Percentiles rank a stretch among this genome's conserved stretches.
Evolutionary conservation across 2,888 invertebrate species (phyloP).

Genomic region (Pasiphila rectangulata): DNA sequence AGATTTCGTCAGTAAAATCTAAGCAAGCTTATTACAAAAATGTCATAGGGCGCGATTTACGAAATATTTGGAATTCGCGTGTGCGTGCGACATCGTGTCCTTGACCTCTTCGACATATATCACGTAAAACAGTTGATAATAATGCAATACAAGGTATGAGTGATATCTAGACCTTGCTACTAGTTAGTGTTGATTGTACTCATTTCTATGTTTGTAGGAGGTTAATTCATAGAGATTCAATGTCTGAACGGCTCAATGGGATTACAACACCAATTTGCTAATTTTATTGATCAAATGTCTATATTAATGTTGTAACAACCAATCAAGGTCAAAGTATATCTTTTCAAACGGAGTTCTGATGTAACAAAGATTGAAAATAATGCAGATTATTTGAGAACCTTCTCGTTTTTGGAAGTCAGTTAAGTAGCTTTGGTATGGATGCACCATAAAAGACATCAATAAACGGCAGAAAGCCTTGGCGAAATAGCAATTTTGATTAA

Average conservation of each 20-base stretch:
- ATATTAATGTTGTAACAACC: no score
- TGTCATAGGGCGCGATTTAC: conserved; percentile 29
- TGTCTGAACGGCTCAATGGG: not conserved
- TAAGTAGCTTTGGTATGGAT: no score
- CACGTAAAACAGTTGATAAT: conserved; percentile 11
- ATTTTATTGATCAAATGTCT: not conserved
- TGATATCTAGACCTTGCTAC: conserved; percentile 8
- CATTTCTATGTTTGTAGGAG: no score
- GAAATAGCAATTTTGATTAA: no score
- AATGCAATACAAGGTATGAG: not conserved
- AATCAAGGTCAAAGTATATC: no score
- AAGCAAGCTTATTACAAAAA: conserved; percentile 22
- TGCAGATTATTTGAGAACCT: no score
- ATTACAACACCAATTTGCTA: not conserved
- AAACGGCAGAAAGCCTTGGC: no score
- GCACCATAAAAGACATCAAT: no score
- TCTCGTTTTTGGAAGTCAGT: no score
- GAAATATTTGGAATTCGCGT: conserved; percentile 31
- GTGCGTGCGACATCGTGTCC: conserved; percentile 21
- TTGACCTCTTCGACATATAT: conserved; percentile 16
- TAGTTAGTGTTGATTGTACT: conserved; percentile 1
- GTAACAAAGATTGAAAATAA: no score
- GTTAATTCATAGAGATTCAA: no score
- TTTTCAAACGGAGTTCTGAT: no score
- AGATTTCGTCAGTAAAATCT: conserved; percentile 17